Percentiles rank a stretch among this genome's conserved stretches.
Evolutionary conservation across 2,113 vertebrate genomes (phyloP).

Genomic region (Callorhinus ursinus): DNA sequence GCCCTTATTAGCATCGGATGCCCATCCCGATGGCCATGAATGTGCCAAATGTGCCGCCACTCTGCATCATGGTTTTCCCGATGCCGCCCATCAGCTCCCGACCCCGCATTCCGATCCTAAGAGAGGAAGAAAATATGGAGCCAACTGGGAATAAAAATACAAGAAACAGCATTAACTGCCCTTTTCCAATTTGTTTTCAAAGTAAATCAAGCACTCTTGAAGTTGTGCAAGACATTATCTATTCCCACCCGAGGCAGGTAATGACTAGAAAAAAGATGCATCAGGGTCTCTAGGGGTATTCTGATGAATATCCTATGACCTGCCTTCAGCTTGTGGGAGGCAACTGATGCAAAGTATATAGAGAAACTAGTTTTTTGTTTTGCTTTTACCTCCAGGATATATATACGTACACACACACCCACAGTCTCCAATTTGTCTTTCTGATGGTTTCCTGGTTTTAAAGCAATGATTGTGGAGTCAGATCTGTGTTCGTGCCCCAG

Average conservation of each 20-base stretch:
- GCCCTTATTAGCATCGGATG: slow-evolving; percentile 92
- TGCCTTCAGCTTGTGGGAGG: neutral
- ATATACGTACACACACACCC: neutral
- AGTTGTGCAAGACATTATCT: neutral
- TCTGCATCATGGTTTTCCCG: slow-evolving; percentile 99
- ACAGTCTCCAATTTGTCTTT: neutral
- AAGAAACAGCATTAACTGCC: neutral
- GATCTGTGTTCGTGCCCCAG: neutral
- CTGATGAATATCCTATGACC: neutral
- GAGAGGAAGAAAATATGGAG: slow-evolving; percentile 69
- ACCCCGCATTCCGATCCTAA: slow-evolving; percentile 97
- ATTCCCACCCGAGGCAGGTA: neutral
- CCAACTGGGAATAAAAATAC: neutral
- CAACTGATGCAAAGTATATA: neutral
- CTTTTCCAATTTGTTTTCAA: neutral
- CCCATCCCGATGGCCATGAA: slow-evolving; percentile 99
- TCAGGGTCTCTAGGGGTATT: neutral
- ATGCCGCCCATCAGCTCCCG: slow-evolving; percentile 98
- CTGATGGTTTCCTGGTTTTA: neutral
- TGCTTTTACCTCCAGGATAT: neutral
- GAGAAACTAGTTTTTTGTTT: neutral
- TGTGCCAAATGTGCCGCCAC: slow-evolving; percentile 97
- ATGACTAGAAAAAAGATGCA: neutral
- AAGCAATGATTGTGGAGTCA: neutral
- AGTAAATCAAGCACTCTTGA: neutral